A percentile compares a stretch with the other conserved stretches of the same genome.
These are phyloP conservation scores for Cygnus buccinator DNA, from an alignment of 2,113 vertebrate genomes.

Conservation along the genomic window DNA sequence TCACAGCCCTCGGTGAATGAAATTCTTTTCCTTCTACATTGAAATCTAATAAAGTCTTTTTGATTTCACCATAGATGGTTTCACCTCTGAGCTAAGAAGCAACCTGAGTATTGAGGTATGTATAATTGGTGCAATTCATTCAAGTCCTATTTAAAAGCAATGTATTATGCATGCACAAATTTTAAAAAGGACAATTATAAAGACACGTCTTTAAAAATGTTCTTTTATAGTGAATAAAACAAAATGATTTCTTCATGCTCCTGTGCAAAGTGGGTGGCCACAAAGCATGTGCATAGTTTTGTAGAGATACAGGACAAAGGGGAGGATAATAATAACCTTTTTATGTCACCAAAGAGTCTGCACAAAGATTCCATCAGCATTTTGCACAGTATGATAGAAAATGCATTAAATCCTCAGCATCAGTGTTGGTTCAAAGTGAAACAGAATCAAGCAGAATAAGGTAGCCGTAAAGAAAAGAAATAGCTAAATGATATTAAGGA, in stretches of 20 bases:
- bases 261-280: background rate
- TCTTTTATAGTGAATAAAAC: constrained; percentile 8
- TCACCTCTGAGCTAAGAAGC: background rate
- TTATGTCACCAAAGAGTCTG: background rate
- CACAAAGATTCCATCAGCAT: constrained; percentile 45
- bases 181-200: constrained; percentile 9
- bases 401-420: constrained; percentile 33
- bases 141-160: background rate
- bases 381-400: constrained; percentile 52
- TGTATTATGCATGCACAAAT: background rate
- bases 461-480: constrained; percentile 2
- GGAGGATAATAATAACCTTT: constrained; percentile 19
- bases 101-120: background rate
- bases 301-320: background rate
- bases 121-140: background rate
- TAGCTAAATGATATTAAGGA: constrained; percentile 35
- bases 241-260: constrained; percentile 11
- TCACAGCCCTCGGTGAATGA: background rate
- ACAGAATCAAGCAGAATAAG: constrained; percentile 8
- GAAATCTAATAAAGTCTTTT: background rate
- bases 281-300: constrained; percentile 26
- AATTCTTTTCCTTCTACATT: background rate
- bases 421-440: constrained; percentile 31
- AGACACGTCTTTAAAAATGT: background rate
- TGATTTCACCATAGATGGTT: background rate